Percentiles rank a stretch among this genome's conserved stretches.
Conservation (phyloP, 2,797 vertebrate species). For the Lepilemur ruficaudatus region DNA sequence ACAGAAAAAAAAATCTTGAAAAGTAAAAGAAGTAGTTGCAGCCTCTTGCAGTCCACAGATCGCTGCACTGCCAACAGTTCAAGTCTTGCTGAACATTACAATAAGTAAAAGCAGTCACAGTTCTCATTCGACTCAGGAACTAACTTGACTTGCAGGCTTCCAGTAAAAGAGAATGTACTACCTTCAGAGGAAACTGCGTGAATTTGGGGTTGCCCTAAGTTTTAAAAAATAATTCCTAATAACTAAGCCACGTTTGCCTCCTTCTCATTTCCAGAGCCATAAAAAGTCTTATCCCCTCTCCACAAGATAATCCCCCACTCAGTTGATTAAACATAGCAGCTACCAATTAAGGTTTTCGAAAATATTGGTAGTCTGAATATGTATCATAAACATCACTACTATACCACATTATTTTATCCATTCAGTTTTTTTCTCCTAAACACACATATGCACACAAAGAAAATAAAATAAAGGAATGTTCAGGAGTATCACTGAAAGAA, state of each 20-base stretch:
- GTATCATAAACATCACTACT: background rate
- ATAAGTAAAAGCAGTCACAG: background rate
- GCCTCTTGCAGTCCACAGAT: background rate
- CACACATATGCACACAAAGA: background rate
- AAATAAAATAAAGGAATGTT: background rate
- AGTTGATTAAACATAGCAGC: background rate
- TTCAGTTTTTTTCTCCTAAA: background rate
- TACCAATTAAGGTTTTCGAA: background rate
- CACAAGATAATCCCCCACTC: background rate
- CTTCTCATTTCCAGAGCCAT: background rate
- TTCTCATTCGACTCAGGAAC: background rate
- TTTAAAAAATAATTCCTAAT: slow-evolving; percentile 39
- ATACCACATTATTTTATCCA: background rate
- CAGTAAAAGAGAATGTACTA: background rate
- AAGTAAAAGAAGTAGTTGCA: background rate
- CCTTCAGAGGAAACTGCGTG: background rate
- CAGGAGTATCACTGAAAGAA: slow-evolving; percentile 22
- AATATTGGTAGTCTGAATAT: background rate
- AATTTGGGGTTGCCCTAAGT: background rate
- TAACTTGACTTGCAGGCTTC: background rate
- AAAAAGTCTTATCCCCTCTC: background rate
- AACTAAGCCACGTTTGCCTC: background rate
- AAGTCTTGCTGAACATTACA: background rate
- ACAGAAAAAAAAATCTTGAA: slow-evolving; percentile 69
- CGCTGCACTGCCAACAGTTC: background rate